Percentiles rank a stretch among this genome's conserved stretches.
Evolutionary conservation across 2,797 vertebrate genomes (phyloP).

Genomic region (Prionace glauca): DNA sequence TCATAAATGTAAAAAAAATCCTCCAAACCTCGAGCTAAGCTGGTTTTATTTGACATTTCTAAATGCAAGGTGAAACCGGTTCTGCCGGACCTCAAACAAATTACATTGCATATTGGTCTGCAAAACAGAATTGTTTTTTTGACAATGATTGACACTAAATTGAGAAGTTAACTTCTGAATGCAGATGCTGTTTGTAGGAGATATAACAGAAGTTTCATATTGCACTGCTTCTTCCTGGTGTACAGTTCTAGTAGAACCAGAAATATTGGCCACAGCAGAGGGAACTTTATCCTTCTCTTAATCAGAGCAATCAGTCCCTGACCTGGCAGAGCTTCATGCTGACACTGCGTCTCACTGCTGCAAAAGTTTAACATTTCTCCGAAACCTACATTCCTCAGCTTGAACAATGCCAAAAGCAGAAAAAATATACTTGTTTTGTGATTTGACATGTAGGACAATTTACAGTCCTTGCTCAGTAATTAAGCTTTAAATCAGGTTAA

Average conservation of each 20-base stretch:
- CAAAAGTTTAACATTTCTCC: not conserved
- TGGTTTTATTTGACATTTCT: not conserved
- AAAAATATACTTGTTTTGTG: not conserved
- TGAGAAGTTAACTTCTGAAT: not conserved
- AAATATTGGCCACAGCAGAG: not conserved
- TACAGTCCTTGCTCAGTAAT: not conserved
- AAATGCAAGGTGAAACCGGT: not conserved
- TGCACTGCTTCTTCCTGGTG: not conserved
- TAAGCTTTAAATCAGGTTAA: not conserved
- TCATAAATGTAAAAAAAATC: too few species aligned
- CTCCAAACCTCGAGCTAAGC: not conserved
- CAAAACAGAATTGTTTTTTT: not conserved
- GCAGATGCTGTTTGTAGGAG: not conserved
- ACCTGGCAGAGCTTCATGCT: not conserved
- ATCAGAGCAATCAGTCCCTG: not conserved
- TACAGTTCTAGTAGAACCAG: not conserved
- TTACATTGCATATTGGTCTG: not conserved
- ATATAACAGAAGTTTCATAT: not conserved
- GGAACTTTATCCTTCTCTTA: not conserved
- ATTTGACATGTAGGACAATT: not conserved
- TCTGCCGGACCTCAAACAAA: not conserved
- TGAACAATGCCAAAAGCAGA: not conserved
- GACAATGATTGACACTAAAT: not conserved
- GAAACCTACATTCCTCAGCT: not conserved
- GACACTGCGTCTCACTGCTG: not conserved